Base-by-base conservation (phyloP, 2,888 invertebrate genomes). In the Seira ritae region DNA sequence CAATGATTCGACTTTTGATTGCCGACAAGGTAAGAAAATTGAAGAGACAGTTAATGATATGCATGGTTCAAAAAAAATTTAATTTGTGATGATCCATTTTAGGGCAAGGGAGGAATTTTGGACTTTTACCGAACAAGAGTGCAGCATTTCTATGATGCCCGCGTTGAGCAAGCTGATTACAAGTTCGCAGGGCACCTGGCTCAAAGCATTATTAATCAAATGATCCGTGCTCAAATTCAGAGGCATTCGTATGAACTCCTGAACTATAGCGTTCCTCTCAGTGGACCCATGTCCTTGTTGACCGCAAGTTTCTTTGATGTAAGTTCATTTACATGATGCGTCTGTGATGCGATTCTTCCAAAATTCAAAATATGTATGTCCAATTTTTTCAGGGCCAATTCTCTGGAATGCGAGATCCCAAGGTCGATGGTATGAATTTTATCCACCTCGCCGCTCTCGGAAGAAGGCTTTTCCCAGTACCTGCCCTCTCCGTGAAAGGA, bases 121-220 rank as follows among this genome's bases (percentile, higher is more conserved):
- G 95, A 95, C 10, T 97, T 97, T 91, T 97, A 96, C 90, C 96
- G 96, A 90, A 96, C 96, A 90, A 93, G 96, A 89, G 96, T 95
- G 0, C 95, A 95, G 88, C 96, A 96, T 88, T 95, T 97, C 88
- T 97, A 97, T 90, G 95, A 95, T 86, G 96, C 96, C 0, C 94
- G 95, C 80, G 96, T 96, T 0, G 96, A 96, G 90, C 96, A 97
- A 91, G 94, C 95, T 0, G 95, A 95, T 88, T 96, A 96, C 90
- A 94, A 94, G 87, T 93, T 95, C 23, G 95, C 97, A 31, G 95
- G 95, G 79, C 96, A 96, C 89, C 93, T 96, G 1, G 94, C 96
- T n/a, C 92, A 96, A 69, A 92, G 96, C 50, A 89, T 89, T 23
- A 89, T 89, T 19, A 89, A 89, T 76, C 89, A 89, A 88, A 89